A percentile compares a stretch with the other conserved stretches of the same genome.
phyloP scores from a whole-genome alignment of 2,888 invertebrate genomes.

The Agonopterix heracliana region DNA sequence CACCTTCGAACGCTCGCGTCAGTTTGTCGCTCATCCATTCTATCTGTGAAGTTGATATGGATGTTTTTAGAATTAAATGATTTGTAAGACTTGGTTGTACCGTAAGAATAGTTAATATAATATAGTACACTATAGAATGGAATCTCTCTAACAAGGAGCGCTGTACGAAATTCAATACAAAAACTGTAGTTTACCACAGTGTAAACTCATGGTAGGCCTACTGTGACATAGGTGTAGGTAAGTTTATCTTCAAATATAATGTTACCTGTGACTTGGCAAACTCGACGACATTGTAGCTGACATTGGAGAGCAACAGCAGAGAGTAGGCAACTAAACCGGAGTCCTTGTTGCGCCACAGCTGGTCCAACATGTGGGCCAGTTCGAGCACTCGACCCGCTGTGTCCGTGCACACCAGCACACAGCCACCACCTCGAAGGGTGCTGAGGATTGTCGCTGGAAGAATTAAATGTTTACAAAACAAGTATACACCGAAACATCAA shows the following conservation, averaged over 20 bases:
- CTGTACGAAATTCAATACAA: too few species aligned
- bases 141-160: too few species aligned
- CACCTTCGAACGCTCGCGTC: slow-evolving; percentile 93
- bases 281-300: slow-evolving; percentile 98
- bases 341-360: slow-evolving; percentile 95
- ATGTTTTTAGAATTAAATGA: too few species aligned
- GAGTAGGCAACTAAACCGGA: slow-evolving; percentile 97
- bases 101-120: too few species aligned
- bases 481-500: too few species aligned
- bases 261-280: slow-evolving; percentile 95
- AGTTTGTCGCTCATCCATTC: slow-evolving; percentile 99
- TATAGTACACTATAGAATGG: too few species aligned
- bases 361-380: slow-evolving; percentile 96
- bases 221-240: too few species aligned
- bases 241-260: too few species aligned
- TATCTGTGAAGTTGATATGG: slow-evolving; percentile 76
- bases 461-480: not conserved
- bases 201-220: too few species aligned
- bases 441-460: slow-evolving; percentile 91
- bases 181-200: too few species aligned
- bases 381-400: slow-evolving; percentile 98
- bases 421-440: slow-evolving; percentile 95
- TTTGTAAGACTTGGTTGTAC: too few species aligned
- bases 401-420: slow-evolving; percentile 96
- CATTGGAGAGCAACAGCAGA: slow-evolving; percentile 94